A percentile compares a stretch with the other conserved stretches of the same genome.
Evolutionary conservation across 2,888 invertebrate genomes (phyloP).

Genomic region (Protophormia terraenovae): DNA sequence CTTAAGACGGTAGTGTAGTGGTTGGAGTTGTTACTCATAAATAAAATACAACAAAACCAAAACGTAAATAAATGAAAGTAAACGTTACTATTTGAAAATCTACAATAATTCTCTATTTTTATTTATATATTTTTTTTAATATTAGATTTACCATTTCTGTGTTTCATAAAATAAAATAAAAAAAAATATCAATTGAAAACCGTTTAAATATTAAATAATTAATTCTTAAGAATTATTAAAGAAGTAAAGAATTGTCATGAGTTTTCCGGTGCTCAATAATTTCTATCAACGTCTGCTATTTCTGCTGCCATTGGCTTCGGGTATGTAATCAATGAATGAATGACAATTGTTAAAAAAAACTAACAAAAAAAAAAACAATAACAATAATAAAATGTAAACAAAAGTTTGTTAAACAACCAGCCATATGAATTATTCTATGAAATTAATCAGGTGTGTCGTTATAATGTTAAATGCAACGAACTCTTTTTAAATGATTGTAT

Average conservation of each 20-base stretch:
- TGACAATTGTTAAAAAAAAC: background rate
- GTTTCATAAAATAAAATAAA: background rate
- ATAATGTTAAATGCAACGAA: constrained; percentile 7
- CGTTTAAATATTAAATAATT: background rate
- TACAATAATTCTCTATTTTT: background rate
- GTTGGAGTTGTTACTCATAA: background rate
- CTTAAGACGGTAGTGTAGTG: constrained; percentile 7
- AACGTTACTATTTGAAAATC: constrained; percentile 26
- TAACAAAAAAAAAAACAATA: background rate
- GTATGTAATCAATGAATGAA: constrained; percentile 55
- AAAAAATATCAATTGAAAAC: background rate
- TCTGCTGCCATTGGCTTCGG: constrained; percentile 64
- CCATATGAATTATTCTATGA: constrained; percentile 22
- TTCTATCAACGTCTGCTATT: constrained; percentile 62
- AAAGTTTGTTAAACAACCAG: background rate
- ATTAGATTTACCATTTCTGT: background rate
- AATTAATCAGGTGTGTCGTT: constrained; percentile 62
- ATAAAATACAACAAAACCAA: background rate
- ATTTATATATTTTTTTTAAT: background rate
- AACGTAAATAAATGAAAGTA: constrained; percentile 9
- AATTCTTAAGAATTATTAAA: constrained; percentile 10
- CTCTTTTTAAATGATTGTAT: constrained; percentile 6
- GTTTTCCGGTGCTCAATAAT: constrained; percentile 59
- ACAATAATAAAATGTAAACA: constrained; percentile 13
- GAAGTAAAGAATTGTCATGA: constrained; percentile 57